Evolutionary conservation across 2,888 invertebrate genomes (phyloP), one percentile per base, ranked within the genome.

Genomic region (Phyllotreta striolata): DNA sequence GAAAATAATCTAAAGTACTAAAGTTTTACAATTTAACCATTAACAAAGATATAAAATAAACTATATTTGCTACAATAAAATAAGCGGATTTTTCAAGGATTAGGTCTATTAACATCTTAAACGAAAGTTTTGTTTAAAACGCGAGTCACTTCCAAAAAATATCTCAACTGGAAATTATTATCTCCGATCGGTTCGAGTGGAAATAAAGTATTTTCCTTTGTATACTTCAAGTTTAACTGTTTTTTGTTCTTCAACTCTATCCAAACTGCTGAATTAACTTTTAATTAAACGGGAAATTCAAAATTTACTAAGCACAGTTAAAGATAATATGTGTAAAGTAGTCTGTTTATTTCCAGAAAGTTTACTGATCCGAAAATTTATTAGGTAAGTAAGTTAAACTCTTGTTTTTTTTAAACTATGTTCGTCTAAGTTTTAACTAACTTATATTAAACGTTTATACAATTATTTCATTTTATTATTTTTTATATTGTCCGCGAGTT

Each of bases 211-310:
- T 24, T 24, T 24, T 24, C 24, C 24, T 24, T 24, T 24, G 24
- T 24, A 24, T 24, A 24, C 24, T 24, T 24, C 24, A 24, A 24
- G 24, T 24, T 24, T 24, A 24, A 24, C 24, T 24, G 24, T 24
- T 24, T 47, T 47, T 14, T 47, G 47, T 47, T 47, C 24, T 47
- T 13, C 34, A 47, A 47, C 47, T 24, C 9, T n/a, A 9, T 47
- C 14, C 47, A 14, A 47, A 47, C 47, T 47, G 24, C 5, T 47
- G n/a, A 47, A 47, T 47, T 47, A 47, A 47, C 47, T 47, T 47
- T 47, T 47, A 47, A 47, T 47, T 47, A 47, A 47, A 47, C 7
- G 47, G 34, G 47, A 10, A 47, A 47, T 24, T 10, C 44, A 44
- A 44, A 44, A 44, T 47, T 47, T 14, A 47, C 14, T 47, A 47